Conservation (phyloP, 2,888 invertebrate genomes). For the Melikaiella ostensackeni region DNA sequence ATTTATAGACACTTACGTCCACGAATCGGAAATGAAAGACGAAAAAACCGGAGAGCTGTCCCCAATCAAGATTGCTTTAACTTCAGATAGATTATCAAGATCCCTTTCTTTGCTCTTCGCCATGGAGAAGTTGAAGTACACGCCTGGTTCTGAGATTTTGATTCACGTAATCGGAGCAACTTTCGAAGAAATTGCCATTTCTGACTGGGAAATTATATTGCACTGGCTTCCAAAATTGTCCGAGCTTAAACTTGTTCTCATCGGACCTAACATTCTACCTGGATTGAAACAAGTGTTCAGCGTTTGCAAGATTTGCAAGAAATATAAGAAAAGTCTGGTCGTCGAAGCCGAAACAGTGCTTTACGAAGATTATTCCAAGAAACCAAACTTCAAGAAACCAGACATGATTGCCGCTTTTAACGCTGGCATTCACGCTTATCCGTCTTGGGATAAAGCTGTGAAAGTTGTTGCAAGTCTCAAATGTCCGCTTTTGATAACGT, state of each 20-base stretch:
- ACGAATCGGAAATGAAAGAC: background rate
- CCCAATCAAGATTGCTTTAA: background rate
- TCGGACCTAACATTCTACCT: conserved; percentile 67
- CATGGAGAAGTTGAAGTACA: conserved; percentile 53
- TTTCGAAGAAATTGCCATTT: conserved; percentile 61
- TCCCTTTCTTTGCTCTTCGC: conserved; percentile 65
- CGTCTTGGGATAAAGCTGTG: conserved; percentile 62
- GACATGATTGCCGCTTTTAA: conserved; percentile 65
- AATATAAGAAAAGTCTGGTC: conserved; percentile 51
- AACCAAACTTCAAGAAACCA: conserved; percentile 55
- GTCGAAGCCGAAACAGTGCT: conserved; percentile 48
- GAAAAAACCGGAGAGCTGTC: background rate
- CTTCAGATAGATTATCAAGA: conserved; percentile 63
- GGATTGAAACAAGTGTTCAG: conserved; percentile 43
- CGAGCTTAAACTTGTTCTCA: conserved; percentile 60
- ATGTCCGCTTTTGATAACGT: conserved; percentile 64
- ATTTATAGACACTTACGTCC: background rate
- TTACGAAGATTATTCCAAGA: conserved; percentile 58
- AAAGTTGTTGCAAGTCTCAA: conserved; percentile 54
- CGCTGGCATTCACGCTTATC: conserved; percentile 61
- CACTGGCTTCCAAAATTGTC: conserved; percentile 65
- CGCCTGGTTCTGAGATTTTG: conserved; percentile 44
- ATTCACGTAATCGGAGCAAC: conserved; percentile 71
- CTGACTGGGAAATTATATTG: conserved; percentile 68
- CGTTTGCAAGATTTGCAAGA: conserved; percentile 57